Percentiles rank a stretch among this genome's conserved stretches.
phyloP scores from a whole-genome alignment of 2,113 vertebrate genomes.

The Ariopsis seemanni region DNA sequence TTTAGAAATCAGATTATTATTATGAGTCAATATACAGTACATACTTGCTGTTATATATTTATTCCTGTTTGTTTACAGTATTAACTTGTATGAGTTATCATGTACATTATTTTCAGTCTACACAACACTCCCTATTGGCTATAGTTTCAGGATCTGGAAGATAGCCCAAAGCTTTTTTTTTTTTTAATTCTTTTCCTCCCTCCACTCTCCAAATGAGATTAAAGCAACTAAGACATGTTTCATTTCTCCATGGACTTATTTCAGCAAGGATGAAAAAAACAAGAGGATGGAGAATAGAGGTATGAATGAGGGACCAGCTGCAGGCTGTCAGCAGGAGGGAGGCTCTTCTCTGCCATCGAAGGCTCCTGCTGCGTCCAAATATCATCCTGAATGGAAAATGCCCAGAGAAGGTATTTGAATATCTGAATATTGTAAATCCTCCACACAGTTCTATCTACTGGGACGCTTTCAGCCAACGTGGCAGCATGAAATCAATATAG shows the following conservation, averaged over 20 bases:
- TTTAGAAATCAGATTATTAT: not conserved
- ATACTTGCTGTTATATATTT: not conserved
- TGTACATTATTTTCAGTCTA: not conserved
- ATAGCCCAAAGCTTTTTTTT: constrained; percentile 2
- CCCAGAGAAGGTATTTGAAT: constrained; percentile 44
- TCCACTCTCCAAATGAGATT: constrained; percentile 29
- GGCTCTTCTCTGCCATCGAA: constrained; percentile 57
- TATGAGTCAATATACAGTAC: not conserved
- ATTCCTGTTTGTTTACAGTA: not conserved
- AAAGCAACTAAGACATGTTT: constrained; percentile 31
- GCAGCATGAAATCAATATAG: constrained; percentile 43
- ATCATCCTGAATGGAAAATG: constrained; percentile 70
- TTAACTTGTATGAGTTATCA: not conserved
- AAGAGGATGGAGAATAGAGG: constrained; percentile 73
- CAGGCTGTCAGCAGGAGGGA: constrained; percentile 60
- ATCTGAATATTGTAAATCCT: constrained; percentile 42
- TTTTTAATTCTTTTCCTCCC: no score
- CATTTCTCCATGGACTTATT: constrained; percentile 43
- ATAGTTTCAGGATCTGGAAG: constrained; percentile 19
- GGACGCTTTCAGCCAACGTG: constrained; percentile 21
- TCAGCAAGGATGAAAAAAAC: constrained; percentile 46
- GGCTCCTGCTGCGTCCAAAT: constrained; percentile 66
- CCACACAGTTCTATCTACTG: constrained; percentile 10
- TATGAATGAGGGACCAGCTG: constrained; percentile 77
- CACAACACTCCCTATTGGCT: not conserved